Evolutionary conservation across 2,113 vertebrate genomes (phyloP).

Genomic region (Gorilla gorilla): DNA sequence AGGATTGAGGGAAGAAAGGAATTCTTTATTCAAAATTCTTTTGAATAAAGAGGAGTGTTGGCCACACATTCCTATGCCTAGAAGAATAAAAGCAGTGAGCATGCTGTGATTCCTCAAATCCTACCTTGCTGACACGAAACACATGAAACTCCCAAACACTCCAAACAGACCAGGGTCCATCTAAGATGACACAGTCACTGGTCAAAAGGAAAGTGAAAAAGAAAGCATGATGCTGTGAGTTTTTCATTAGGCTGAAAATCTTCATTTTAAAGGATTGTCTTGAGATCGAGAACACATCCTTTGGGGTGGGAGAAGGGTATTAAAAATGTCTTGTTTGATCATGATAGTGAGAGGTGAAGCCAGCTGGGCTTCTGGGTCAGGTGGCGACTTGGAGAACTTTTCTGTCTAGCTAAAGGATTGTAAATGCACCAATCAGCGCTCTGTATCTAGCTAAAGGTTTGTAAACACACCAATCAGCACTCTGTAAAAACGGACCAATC

Average conservation of each 20-base stretch:
- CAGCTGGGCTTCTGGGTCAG: fast-evolving
- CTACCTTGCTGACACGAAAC: too few species aligned
- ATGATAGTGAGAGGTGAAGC: not conserved
- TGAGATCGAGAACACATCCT: not conserved
- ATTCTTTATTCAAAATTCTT: constrained; percentile 19
- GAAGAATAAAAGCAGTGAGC: not conserved
- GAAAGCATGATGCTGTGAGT: not conserved
- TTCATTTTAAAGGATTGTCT: not conserved
- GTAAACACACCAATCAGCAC: too few species aligned
- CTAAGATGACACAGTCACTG: not conserved
- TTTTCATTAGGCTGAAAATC: not conserved
- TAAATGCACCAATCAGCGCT: too few species aligned
- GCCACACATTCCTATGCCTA: not conserved
- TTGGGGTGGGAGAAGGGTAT: not conserved
- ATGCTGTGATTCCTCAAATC: not conserved
- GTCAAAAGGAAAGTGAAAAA: not conserved
- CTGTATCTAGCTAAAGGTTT: too few species aligned
- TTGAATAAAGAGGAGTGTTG: not conserved
- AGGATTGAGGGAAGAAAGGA: not conserved
- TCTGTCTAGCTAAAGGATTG: too few species aligned
- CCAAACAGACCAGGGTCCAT: not conserved
- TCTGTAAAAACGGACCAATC: too few species aligned
- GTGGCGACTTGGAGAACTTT: too few species aligned
- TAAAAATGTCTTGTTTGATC: not conserved
- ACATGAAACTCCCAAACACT: not conserved